phyloP scores from a whole-genome alignment of 2,797 vertebrate species.

The Rallus crepitans region DNA sequence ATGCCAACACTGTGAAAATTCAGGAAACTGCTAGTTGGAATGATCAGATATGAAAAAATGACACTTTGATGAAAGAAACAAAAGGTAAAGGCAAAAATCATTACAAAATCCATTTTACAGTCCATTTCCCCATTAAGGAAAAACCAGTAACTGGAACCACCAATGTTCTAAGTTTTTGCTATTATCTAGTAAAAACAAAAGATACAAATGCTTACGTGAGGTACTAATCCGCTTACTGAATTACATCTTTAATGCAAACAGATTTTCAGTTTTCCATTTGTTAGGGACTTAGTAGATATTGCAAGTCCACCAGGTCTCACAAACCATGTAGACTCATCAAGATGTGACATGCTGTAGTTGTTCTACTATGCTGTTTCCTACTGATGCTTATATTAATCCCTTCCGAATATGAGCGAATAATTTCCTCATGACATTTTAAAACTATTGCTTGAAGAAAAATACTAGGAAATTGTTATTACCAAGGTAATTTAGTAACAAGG shows the following conservation, averaged over 20 bases:
- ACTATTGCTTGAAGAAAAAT: neutral
- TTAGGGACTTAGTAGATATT: neutral
- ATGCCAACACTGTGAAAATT: neutral
- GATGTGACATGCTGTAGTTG: neutral
- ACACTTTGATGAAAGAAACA: slow-evolving; percentile 15
- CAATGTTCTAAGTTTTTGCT: neutral
- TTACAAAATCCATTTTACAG: neutral
- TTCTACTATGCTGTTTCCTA: neutral
- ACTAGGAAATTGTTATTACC: neutral
- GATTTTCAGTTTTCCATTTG: neutral
- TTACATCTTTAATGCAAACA: neutral
- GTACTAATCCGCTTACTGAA: neutral
- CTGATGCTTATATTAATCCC: neutral
- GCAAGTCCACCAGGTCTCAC: neutral
- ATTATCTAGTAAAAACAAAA: neutral
- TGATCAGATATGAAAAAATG: slow-evolving; percentile 51
- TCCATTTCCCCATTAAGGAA: neutral
- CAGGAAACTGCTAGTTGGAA: slow-evolving; percentile 23
- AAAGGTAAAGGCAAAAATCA: neutral
- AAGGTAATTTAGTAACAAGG: neutral
- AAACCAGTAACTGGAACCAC: neutral
- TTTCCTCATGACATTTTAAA: neutral
- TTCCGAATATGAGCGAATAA: neutral
- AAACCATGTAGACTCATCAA: neutral
- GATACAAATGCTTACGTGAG: neutral